Evolutionary conservation across 2,113 vertebrate species (phyloP), one percentile per base, ranked within the genome.

Genomic region (Motacilla tschutschensis): DNA sequence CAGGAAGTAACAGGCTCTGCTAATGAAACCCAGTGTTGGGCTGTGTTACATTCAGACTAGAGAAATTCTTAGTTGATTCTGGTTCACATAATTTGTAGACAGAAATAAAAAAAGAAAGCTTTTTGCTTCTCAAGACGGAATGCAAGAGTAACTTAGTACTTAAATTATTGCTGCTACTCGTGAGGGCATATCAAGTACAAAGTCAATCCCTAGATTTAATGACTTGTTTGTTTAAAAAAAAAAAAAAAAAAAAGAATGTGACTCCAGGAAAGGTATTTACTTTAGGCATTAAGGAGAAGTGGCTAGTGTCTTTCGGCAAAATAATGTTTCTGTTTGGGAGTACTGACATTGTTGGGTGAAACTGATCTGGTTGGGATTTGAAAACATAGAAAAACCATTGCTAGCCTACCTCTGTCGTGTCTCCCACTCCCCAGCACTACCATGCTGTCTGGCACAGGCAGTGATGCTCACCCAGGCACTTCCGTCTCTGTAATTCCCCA

Each of bases 401-500:
- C 6, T 8, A 14, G 29, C 48, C 7, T 25, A 2, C 20, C 3
- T 50, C n/a, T 16, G 36, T 1, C 0, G 0, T 2, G 19, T 12
- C 22, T 25, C 41, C 41, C 4, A 0, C 9, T 15, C 21, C 36
- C 15, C 3, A 1, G 3, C 6, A 3, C 25, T 19, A 31, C 44
- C 43, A 3, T 1, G 22, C 18, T 18, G 4, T 26, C 44, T 0
- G 0, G 22, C 10, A 24, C 12, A 3, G 8, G 26, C 12, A 22
- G 9, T 0, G 13, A 1, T n/a, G 47, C 5, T n/a, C 41, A 5
- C 8, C 12, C 0, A 1, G 46, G 40, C 58, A 8, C 12, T 1
- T 1, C 4, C 0, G 0, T 12, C 18, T n/a, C 43, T 25, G 21
- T 10, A 10, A n/a, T 8, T 43, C 21, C 44, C n/a, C 12, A 0